Evolutionary conservation across 1,140 invertebrate genomes (phyloP), one percentile per base, ranked within the genome.

Genomic region (Anastrepha obliqua): DNA sequence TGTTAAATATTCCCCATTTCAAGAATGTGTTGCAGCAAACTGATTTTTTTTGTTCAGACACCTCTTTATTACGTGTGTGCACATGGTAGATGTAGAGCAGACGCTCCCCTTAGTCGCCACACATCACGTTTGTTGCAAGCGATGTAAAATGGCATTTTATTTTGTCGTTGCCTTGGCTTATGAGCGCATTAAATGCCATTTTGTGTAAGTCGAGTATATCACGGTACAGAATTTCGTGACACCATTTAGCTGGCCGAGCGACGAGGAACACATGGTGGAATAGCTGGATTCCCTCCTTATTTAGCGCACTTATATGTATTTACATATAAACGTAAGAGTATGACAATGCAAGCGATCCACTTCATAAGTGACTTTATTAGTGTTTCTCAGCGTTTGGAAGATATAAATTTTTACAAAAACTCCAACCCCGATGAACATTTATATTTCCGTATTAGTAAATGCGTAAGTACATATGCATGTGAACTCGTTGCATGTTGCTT

Each of bases 151-250:
- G 64, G 3, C 64, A 67, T 11, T 67, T 67, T 15, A 67, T 20
- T 42, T 13, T 67, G 64, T 67, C 39, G 3, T 65, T 65, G 6
- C 51, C 11, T 55, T 6, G 6, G 51, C 51, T 55, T 55, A 55
- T 11, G 7, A 67, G 64, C 9, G 11, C 64, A 42, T 67, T 67
- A n/a, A 67, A 67, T 67, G 64, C 64, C 64, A 67, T 67, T 67
- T 67, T 42, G 64, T 67, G 39, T 67, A 67, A 67, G 39, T 67
- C 20, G 13, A 67, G 29, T 13, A 67, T 67, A 67, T 42, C 8
- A 39, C 29, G 29, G 64, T 67, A 8, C 39, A 39, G 64, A 67
- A 67, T 39, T 67, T 67, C 64, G 64, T 67, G 29, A 67, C 64
- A 67, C 8, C 39, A 20, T 39, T 11, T 3, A 29, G 64, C 9